Evolutionary conservation across 2,888 invertebrate genomes (phyloP).

Genomic region (Zele albiditarsus): DNA sequence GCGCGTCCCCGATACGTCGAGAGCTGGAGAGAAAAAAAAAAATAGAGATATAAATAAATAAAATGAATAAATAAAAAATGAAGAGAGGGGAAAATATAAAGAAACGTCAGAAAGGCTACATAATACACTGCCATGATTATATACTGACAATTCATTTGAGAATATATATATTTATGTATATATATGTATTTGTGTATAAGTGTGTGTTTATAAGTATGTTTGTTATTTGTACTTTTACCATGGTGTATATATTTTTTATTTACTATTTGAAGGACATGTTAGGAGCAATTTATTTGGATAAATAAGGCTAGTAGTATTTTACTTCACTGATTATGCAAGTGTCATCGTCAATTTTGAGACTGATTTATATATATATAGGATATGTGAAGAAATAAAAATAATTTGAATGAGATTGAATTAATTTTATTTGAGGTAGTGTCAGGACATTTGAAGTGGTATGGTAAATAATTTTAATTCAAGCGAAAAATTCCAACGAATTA

Average conservation of each 20-base stretch:
- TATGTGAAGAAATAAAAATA: too few relatives aligned
- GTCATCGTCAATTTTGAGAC: neutral
- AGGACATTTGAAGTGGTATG: too few relatives aligned
- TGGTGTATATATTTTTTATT: neutral
- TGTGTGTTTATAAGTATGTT: neutral
- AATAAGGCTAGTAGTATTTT: constrained; percentile 2
- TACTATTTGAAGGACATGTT: constrained; percentile 29
- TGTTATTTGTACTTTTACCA: neutral
- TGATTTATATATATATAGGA: neutral
- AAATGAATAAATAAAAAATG: constrained; percentile 9
- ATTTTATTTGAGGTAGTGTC: too few relatives aligned
- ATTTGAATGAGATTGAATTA: too few relatives aligned
- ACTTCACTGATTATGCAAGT: neutral
- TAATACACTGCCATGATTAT: neutral
- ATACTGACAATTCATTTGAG: constrained; percentile 1
- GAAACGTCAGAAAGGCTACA: neutral
- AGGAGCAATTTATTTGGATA: constrained; percentile 26
- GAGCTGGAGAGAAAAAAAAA: neutral
- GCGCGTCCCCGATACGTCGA: constrained; percentile 8
- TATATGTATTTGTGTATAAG: neutral
- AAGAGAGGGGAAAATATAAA: neutral
- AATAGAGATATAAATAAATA: constrained; percentile 1
- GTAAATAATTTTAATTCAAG: too few relatives aligned
- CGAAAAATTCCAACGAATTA: too few relatives aligned
- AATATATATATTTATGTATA: neutral